Conservation (phyloP, 2,113 vertebrate genomes). For the Pycnonotus jocosus region DNA sequence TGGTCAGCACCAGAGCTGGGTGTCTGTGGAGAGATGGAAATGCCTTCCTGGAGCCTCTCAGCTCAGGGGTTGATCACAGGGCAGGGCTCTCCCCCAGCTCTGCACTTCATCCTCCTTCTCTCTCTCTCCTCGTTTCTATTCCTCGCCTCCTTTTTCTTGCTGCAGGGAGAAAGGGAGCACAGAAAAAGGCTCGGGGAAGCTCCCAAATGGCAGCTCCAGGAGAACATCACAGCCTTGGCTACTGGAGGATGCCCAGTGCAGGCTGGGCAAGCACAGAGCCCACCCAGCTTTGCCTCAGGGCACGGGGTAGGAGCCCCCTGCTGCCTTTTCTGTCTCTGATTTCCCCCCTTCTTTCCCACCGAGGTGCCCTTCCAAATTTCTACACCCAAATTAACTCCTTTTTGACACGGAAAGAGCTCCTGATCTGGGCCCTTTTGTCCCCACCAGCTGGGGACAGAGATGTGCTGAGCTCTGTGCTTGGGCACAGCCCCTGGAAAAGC, state of each 20-base stretch:
- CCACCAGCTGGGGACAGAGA: not conserved
- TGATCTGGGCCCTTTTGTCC: not conserved
- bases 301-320: not conserved
- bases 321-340: not conserved
- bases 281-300: not conserved
- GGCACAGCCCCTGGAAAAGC: not conserved
- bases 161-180: not conserved
- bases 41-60: rapidly evolving
- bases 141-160: not conserved
- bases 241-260: not conserved
- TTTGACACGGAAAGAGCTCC: not conserved
- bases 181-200: not conserved
- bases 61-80: not conserved
- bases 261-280: not conserved
- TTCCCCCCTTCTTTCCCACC: not conserved
- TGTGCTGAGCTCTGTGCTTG: rapidly evolving
- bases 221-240: not conserved
- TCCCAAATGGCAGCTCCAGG: not conserved
- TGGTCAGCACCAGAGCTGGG: not conserved
- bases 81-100: not conserved
- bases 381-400: not conserved
- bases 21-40: not conserved
- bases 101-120: not conserved
- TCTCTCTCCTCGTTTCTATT: not conserved
- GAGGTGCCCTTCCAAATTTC: not conserved